These are phyloP conservation scores for Andrena haemorrhoa DNA, from an alignment of 2,888 invertebrate species.

Conservation along the genomic window DNA sequence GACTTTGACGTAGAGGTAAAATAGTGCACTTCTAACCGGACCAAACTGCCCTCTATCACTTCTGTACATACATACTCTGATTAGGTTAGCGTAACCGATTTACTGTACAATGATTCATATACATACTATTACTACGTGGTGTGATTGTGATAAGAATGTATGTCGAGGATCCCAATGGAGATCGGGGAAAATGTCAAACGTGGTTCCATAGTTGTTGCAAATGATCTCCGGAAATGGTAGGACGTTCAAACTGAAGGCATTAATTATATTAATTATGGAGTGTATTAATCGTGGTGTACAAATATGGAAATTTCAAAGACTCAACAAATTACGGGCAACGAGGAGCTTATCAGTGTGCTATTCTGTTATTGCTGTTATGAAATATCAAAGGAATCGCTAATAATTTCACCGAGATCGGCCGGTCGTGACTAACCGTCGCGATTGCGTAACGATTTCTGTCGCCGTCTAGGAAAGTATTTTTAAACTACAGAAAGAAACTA, in stretches of 20 bases:
- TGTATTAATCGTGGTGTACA: slow-evolving; percentile 77
- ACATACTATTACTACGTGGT: slow-evolving; percentile 73
- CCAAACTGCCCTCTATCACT: slow-evolving; percentile 63
- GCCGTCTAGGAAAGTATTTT: slow-evolving; percentile 64
- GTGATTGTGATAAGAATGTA: slow-evolving; percentile 84
- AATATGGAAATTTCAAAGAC: slow-evolving; percentile 78
- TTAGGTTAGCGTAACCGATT: slow-evolving; percentile 74
- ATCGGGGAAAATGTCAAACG: slow-evolving; percentile 38
- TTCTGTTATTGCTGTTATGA: slow-evolving; percentile 72
- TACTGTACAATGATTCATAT: slow-evolving; percentile 83
- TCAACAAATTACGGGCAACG: slow-evolving; percentile 73
- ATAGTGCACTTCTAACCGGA: slow-evolving; percentile 74
- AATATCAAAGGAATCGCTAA: slow-evolving; percentile 63
- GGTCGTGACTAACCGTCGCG: slow-evolving; percentile 37
- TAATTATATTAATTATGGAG: slow-evolving; percentile 67
- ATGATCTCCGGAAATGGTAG: slow-evolving; percentile 69
- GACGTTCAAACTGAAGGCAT: slow-evolving; percentile 65
- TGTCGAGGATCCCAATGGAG: slow-evolving; percentile 64
- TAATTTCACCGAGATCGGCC: slow-evolving; percentile 58
- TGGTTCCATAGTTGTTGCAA: slow-evolving; percentile 48
- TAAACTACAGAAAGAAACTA: slow-evolving; percentile 46
- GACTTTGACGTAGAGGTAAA: slow-evolving; percentile 95
- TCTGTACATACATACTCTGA: slow-evolving; percentile 82
- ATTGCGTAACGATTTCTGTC: slow-evolving; percentile 47
- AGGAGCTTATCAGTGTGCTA: slow-evolving; percentile 77